Conservation (phyloP, 2,113 vertebrate species). For the Seriola quinqueradiata region DNA sequence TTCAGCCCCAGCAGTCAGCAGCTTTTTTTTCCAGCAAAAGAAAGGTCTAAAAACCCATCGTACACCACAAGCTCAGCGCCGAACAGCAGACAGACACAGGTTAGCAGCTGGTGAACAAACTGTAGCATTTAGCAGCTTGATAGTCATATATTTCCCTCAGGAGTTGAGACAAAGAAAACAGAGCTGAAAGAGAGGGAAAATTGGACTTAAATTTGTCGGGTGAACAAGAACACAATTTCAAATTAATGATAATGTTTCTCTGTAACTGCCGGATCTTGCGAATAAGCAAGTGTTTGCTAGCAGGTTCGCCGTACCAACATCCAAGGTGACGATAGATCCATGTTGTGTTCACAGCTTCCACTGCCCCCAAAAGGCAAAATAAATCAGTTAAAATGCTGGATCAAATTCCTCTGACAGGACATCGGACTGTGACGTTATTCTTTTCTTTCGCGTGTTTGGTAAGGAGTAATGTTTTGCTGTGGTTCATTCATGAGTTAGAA, state of each 20-base stretch:
- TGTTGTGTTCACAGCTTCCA: not conserved
- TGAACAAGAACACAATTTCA: not conserved
- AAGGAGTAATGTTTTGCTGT: not conserved
- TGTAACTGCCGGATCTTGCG: no score
- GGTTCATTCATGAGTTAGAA: not conserved
- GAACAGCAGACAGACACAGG: not conserved
- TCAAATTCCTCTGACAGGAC: no score
- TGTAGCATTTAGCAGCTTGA: not conserved
- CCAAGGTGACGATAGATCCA: not conserved
- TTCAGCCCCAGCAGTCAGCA: not conserved
- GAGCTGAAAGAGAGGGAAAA: not conserved
- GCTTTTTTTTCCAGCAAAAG: not conserved
- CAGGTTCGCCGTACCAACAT: not conserved
- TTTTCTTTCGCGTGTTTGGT: not conserved
- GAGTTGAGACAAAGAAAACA: not conserved
- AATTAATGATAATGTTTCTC: no score
- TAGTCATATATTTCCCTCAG: not conserved
- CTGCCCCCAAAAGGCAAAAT: no score
- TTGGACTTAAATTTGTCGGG: not conserved
- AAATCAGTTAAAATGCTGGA: not conserved
- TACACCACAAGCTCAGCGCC: not conserved
- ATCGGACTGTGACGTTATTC: no score
- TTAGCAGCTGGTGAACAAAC: not conserved
- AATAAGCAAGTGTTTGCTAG: no score
- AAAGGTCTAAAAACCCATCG: not conserved